Conservation (phyloP, 2,797 vertebrate species). For the Artibeus lituratus region DNA sequence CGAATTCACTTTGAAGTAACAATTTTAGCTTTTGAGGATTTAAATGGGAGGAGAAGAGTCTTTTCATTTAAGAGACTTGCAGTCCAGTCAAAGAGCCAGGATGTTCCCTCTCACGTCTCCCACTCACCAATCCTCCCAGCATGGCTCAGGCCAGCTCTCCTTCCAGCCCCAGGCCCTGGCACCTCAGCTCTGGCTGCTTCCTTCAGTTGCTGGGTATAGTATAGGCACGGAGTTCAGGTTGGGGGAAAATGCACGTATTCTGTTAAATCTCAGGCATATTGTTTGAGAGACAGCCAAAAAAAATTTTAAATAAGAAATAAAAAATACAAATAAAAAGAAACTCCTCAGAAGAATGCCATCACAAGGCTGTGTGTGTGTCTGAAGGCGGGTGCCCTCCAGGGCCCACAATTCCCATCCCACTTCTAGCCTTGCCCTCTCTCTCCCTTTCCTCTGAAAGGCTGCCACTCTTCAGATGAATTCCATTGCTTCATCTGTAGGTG, state of each 20-base stretch:
- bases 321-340: not conserved
- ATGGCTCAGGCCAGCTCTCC: rapidly evolving
- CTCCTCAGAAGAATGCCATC: not conserved
- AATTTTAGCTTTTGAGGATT: not conserved
- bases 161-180: no score
- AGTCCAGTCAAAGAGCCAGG: not conserved
- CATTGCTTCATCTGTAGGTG: not conserved
- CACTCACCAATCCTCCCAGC: no score
- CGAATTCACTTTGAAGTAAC: not conserved
- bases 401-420: no score
- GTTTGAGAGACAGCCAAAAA: not conserved
- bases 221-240: not conserved
- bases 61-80: not conserved
- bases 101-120: not conserved
- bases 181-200: not conserved
- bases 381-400: not conserved
- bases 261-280: not conserved
- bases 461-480: not conserved
- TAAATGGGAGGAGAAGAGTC: not conserved
- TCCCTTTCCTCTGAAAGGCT: not conserved
- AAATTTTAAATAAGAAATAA: not conserved
- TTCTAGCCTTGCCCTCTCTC: not conserved
- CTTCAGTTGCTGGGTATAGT: rapidly evolving
- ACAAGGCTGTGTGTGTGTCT: no score
- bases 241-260: not conserved